Conservation (phyloP, 2,888 invertebrate species). For the Dysmachus trigonus region DNA sequence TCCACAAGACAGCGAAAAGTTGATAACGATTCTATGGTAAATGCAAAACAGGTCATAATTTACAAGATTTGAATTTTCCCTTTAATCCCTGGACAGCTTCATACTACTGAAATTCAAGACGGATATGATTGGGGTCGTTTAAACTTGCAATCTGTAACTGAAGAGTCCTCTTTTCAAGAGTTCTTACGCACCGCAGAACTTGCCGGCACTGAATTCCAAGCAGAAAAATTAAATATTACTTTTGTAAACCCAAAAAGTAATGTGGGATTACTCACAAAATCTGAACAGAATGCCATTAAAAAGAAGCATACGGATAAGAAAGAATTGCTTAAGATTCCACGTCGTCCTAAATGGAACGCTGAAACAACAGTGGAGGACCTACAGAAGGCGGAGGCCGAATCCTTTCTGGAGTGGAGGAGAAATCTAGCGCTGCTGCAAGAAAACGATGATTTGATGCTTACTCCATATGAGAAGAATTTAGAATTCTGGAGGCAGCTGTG, state of each 20-base stretch:
- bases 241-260: constrained; percentile 73
- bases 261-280: constrained; percentile 70
- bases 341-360: constrained; percentile 84
- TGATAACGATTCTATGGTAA: constrained; percentile 79
- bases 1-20: constrained; percentile 70
- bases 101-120: constrained; percentile 88
- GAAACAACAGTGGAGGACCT: constrained; percentile 83
- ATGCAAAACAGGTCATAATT: constrained; percentile 38
- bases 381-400: constrained; percentile 78
- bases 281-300: constrained; percentile 67
- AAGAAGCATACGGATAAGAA: constrained; percentile 70
- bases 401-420: constrained; percentile 91
- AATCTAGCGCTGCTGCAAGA: constrained; percentile 81
- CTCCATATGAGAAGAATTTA: constrained; percentile 97
- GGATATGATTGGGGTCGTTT: constrained; percentile 91
- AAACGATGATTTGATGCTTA: constrained; percentile 81
- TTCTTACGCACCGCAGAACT: constrained; percentile 94
- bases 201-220: constrained; percentile 92
- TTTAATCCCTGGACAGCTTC: constrained; percentile 65
- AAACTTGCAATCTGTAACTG: constrained; percentile 92
- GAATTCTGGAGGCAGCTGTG: constrained; percentile 99
- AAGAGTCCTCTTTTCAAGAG: constrained; percentile 95
- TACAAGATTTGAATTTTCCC: not conserved
- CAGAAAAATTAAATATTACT: constrained; percentile 86
- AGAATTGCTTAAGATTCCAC: constrained; percentile 79